Percentiles rank a stretch among this genome's conserved stretches.
Evolutionary conservation across 2,113 vertebrate species (phyloP).

Genomic region (Gymnorhina tibicen): DNA sequence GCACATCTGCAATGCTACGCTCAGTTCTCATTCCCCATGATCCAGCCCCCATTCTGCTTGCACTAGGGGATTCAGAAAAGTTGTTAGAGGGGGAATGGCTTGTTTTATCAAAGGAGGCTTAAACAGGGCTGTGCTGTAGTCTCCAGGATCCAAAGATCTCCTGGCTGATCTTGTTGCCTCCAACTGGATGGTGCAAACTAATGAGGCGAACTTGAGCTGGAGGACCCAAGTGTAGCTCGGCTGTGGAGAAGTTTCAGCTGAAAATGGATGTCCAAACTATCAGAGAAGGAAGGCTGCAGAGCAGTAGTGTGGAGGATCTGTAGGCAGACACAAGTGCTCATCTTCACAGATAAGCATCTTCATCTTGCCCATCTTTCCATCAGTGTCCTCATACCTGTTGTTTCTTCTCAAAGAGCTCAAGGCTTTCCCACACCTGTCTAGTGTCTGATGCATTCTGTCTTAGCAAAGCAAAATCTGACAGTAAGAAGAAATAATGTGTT

Average conservation of each 20-base stretch:
- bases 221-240: neutral
- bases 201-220: neutral
- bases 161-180: neutral
- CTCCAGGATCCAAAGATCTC: neutral
- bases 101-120: neutral
- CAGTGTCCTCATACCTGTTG: neutral
- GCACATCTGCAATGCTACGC: neutral
- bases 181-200: neutral
- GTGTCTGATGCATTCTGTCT: neutral
- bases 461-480: neutral
- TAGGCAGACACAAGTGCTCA: neutral
- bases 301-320: neutral
- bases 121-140: neutral
- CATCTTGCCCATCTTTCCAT: neutral
- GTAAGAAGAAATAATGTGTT: neutral
- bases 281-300: neutral
- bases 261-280: neutral
- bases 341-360: neutral
- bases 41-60: neutral
- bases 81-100: neutral
- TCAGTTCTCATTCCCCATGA: fast-evolving
- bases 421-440: neutral
- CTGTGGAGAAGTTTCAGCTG: neutral
- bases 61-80: neutral
- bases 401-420: neutral